Evolutionary conservation across 2,113 vertebrate species (phyloP).

Genomic region (Chunga burmeisteri): DNA sequence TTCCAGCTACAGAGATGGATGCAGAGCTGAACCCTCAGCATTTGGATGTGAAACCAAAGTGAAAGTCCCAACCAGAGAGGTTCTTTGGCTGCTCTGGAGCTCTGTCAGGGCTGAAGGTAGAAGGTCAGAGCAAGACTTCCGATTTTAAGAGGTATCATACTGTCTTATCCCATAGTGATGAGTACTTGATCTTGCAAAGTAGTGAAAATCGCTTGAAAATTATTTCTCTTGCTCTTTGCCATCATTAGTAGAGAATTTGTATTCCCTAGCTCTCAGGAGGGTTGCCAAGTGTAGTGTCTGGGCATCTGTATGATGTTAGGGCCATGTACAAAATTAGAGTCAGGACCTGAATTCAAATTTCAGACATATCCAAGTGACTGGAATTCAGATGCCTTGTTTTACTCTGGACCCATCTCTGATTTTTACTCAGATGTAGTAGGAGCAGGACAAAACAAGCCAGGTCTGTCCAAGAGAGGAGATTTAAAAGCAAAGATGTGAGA

Average conservation of each 20-base stretch:
- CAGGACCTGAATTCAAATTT: not conserved
- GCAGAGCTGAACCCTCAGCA: not conserved
- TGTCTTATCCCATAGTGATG: not conserved
- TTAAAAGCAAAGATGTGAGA: slow-evolving; percentile 31
- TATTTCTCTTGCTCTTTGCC: not conserved
- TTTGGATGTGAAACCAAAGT: not conserved
- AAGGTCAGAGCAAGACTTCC: not conserved
- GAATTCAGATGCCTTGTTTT: not conserved
- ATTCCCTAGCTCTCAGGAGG: not conserved
- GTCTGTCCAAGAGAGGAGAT: not conserved
- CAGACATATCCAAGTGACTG: not conserved
- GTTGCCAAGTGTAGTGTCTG: not conserved
- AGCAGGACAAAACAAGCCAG: not conserved
- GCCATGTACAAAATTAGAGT: not conserved
- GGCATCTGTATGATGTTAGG: not conserved
- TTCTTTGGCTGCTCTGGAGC: not conserved
- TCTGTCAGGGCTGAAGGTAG: not conserved
- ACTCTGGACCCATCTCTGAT: not conserved
- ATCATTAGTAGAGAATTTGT: not conserved
- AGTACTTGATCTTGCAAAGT: not conserved
- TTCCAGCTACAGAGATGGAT: not conserved
- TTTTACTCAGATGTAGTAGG: not conserved
- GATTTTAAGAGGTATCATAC: not conserved
- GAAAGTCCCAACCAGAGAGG: not conserved
- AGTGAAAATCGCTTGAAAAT: not conserved